These are phyloP conservation scores for Penaeus chinensis DNA, from an alignment of 1,140 invertebrate species.

Conservation along the genomic window DNA sequence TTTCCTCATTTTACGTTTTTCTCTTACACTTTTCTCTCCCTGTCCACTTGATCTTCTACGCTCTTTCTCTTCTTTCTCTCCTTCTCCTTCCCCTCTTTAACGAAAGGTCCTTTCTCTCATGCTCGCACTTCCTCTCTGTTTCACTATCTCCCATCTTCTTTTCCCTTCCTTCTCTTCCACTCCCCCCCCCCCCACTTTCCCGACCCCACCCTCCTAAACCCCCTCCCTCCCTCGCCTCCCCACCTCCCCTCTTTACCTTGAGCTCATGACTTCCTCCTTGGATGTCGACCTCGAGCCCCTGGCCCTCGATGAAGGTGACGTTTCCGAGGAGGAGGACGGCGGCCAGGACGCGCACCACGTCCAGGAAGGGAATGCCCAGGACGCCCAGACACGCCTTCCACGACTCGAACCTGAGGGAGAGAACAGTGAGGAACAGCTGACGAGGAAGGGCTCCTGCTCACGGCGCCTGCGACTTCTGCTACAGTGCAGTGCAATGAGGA, in stretches of 20 bases:
- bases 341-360: conserved; percentile 90
- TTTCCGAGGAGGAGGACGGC: conserved; percentile 92
- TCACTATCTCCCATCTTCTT: too few relatives aligned
- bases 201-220: conserved; percentile 24
- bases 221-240: not conserved
- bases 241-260: conserved; percentile 34
- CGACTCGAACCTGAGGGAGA: conserved; percentile 76
- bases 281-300: conserved; percentile 74
- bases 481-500: too few relatives aligned
- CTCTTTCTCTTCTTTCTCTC: too few relatives aligned
- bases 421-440: not conserved
- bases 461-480: too few relatives aligned
- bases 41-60: too few relatives aligned
- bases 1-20: too few relatives aligned
- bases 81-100: too few relatives aligned
- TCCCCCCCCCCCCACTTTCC: not conserved
- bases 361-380: conserved; percentile 91
- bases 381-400: conserved; percentile 91
- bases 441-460: too few relatives aligned
- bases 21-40: too few relatives aligned
- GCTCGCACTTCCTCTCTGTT: too few relatives aligned
- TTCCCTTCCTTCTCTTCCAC: not conserved
- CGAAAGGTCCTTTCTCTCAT: too few relatives aligned
- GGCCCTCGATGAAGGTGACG: conserved; percentile 85
- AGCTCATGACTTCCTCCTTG: conserved; percentile 72